Evolutionary conservation across 37 sponge, comb jelly and placozoan species (phyloP).

Genomic region (Ianthella basta): DNA sequence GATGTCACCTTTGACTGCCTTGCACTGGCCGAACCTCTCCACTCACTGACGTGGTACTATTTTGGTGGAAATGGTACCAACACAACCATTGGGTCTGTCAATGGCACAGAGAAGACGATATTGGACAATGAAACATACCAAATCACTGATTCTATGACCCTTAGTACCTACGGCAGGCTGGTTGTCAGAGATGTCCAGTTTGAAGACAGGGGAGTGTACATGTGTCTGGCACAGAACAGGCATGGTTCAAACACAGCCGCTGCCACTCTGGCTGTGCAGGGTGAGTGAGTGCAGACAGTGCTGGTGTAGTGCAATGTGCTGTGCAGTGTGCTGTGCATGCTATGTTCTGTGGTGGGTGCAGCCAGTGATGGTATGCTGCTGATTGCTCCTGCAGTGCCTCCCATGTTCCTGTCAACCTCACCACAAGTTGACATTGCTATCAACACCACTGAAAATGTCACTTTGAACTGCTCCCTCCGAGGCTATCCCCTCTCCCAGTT

Average conservation of each 20-base stretch:
- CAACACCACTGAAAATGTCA: not conserved
- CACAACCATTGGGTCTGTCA: not conserved
- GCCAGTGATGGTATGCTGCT: not conserved
- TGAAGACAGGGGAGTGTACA: conserved; percentile 70
- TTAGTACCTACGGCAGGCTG: conserved; percentile 50
- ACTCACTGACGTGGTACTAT: conserved; percentile 50
- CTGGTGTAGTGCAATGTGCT: not conserved
- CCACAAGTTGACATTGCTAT: not conserved
- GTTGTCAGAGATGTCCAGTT: conserved; percentile 45
- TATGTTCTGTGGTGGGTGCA: not conserved
- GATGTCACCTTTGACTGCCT: conserved; percentile 47
- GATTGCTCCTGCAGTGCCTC: conserved; percentile 46
- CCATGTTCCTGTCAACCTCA: conserved; percentile 44
- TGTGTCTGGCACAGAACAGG: conserved; percentile 49
- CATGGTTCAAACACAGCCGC: conserved; percentile 17
- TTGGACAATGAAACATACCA: conserved; percentile 15
- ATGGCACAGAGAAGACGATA: not conserved
- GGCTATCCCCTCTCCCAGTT: conserved; percentile 3
- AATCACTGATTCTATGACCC: not conserved
- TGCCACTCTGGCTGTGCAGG: conserved; percentile 69
- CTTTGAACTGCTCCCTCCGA: not conserved
- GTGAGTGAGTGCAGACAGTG: conserved; percentile 34
- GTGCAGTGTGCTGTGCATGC: not conserved
- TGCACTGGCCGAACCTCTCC: conserved; percentile 60
- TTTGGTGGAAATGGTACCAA: conserved; percentile 8